Conservation (phyloP, 2,888 invertebrate genomes). For the Stenichneumon culpator region DNA sequence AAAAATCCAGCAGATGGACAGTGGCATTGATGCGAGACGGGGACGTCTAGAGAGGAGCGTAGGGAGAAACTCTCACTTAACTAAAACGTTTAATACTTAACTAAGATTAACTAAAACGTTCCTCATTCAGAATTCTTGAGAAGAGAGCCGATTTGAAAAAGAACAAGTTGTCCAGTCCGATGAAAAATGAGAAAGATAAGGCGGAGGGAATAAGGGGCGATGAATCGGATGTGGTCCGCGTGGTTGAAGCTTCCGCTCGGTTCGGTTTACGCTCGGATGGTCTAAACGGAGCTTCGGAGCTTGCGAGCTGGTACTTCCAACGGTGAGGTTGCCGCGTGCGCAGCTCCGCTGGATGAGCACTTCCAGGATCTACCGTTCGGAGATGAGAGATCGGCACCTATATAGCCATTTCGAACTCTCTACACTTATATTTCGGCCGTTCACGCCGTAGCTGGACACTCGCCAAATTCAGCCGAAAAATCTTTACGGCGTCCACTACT, state of each 20-base stretch:
- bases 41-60: too few species aligned
- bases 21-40: too few species aligned
- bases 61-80: too few species aligned
- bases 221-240: conserved; percentile 37
- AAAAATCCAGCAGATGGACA: too few species aligned
- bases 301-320: conserved; percentile 8
- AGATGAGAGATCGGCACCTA: conserved; percentile 15
- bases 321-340: neutral
- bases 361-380: too few species aligned
- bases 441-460: conserved; percentile 1
- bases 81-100: too few species aligned
- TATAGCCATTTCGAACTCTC: conserved; percentile 24
- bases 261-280: conserved; percentile 39
- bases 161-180: neutral
- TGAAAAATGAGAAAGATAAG: conserved; percentile 25
- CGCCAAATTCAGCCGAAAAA: conserved; percentile 26
- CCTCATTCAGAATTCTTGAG: conserved; percentile 4
- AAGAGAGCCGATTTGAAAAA: neutral
- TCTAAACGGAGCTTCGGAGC: conserved; percentile 34
- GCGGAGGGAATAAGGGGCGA: too few species aligned
- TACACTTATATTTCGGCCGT: neutral
- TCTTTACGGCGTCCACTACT: neutral
- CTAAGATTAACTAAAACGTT: neutral
- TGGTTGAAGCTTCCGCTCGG: conserved; percentile 36
- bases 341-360: too few species aligned